These are phyloP conservation scores for Tokudaia tokunoshimensis DNA, from an alignment of 2,797 vertebrate genomes.

Conservation along the genomic window DNA sequence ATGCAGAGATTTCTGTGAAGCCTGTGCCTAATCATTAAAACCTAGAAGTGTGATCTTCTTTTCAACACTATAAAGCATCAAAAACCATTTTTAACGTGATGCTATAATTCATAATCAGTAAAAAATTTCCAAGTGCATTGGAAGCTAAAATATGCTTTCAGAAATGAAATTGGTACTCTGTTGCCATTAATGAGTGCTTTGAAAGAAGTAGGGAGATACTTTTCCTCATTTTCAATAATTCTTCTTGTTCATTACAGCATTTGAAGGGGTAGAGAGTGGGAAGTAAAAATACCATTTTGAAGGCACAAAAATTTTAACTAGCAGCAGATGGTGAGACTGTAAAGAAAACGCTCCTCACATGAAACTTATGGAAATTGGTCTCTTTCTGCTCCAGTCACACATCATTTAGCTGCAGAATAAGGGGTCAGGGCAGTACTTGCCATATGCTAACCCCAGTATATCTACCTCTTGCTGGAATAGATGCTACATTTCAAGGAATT, in stretches of 20 bases:
- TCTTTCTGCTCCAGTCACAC: constrained; percentile 53
- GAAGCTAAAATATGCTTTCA: constrained; percentile 57
- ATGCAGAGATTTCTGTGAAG: constrained; percentile 22
- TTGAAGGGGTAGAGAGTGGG: constrained; percentile 46
- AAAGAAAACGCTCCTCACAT: constrained; percentile 61
- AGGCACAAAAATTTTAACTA: constrained; percentile 59
- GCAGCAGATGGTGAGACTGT: constrained; percentile 75
- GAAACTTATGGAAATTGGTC: constrained; percentile 60
- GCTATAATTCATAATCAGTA: constrained; percentile 56
- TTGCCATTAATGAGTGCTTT: constrained; percentile 71
- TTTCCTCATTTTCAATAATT: constrained; percentile 74
- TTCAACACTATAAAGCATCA: not conserved
- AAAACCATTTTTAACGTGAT: constrained; percentile 50
- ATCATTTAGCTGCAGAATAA: constrained; percentile 34
- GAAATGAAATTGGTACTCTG: constrained; percentile 58
- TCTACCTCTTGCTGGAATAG: not conserved
- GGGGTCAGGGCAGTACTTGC: constrained; percentile 59
- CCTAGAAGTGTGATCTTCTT: not conserved
- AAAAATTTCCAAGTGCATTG: not conserved
- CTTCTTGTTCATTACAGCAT: constrained; percentile 66
- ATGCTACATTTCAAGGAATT: not conserved
- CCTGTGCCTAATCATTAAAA: constrained; percentile 31
- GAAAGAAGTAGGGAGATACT: constrained; percentile 51
- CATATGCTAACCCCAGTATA: not conserved
- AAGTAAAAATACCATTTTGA: constrained; percentile 72